phyloP scores from a whole-genome alignment of 2,113 vertebrate genomes.

The Sapajus apella region DNA sequence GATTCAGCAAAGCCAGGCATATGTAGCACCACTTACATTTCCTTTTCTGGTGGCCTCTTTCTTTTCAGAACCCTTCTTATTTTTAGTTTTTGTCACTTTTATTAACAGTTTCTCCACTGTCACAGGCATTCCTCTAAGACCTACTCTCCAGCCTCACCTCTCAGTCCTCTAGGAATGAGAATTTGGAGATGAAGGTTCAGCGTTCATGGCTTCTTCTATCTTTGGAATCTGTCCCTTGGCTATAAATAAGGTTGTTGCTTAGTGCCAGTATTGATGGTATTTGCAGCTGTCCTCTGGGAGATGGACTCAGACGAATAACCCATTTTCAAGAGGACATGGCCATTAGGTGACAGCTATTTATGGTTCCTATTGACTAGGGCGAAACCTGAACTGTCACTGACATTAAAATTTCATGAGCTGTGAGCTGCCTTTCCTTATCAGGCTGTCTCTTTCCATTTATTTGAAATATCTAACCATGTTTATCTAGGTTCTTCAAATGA shows the following conservation, averaged over 20 bases:
- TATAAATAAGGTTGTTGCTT: constrained; percentile 79
- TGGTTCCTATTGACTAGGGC: constrained; percentile 64
- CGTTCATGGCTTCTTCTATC: constrained; percentile 63
- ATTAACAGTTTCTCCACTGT: not conserved
- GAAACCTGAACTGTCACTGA: constrained; percentile 70
- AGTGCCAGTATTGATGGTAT: constrained; percentile 74
- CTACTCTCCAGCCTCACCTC: not conserved
- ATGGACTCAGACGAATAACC: constrained; percentile 75
- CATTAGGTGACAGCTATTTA: constrained; percentile 79
- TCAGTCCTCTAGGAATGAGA: constrained; percentile 55
- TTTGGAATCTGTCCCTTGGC: constrained; percentile 74
- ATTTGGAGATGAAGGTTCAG: constrained; percentile 46
- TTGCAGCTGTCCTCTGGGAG: constrained; percentile 78
- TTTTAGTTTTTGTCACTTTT: not conserved
- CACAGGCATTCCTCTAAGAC: not conserved
- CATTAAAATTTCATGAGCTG: constrained; percentile 75
- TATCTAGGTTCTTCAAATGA: constrained; percentile 26
- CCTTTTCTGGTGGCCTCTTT: not conserved
- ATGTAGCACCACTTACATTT: not conserved
- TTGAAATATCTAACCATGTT: constrained; percentile 40
- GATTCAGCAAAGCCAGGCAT: not conserved
- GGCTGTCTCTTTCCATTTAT: constrained; percentile 63
- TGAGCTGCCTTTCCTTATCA: constrained; percentile 27
- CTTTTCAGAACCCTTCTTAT: not conserved
- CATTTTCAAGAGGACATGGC: constrained; percentile 73